Percentiles rank a stretch among this genome's conserved stretches.
phyloP scores from a whole-genome alignment of 2,113 vertebrate genomes.

The Rhinichthys klamathensis region DNA sequence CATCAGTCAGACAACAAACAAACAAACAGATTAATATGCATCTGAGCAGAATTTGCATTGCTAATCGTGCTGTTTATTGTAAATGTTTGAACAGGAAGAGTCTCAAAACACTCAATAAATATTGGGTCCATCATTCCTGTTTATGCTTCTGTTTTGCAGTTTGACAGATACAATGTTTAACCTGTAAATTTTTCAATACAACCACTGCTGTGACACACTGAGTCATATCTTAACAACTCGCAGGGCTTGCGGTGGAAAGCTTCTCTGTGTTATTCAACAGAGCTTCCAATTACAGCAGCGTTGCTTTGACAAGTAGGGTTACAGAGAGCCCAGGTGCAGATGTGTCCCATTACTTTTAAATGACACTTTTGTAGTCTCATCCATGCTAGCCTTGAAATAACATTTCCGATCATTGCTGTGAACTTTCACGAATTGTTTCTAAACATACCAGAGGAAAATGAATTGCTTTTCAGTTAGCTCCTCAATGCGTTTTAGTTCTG shows the following conservation, averaged over 20 bases:
- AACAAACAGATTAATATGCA: conserved; percentile 12
- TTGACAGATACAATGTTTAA: conserved; percentile 19
- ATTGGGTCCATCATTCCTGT: not conserved
- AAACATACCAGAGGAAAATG: not conserved
- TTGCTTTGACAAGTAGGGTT: conserved; percentile 5
- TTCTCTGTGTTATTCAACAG: not conserved
- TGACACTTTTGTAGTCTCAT: conserved; percentile 4
- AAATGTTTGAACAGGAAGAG: conserved; percentile 13
- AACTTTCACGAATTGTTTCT: not conserved
- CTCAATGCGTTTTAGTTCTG: not conserved
- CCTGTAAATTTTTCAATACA: conserved; percentile 7
- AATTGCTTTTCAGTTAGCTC: not conserved
- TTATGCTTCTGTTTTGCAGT: not conserved
- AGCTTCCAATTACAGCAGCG: not conserved
- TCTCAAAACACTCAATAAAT: not conserved
- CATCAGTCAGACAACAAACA: not conserved
- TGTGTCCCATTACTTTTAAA: conserved; percentile 8
- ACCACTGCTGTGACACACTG: not conserved
- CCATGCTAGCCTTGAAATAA: not conserved
- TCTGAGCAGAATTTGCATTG: not conserved
- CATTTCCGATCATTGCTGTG: not conserved
- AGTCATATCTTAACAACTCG: not conserved
- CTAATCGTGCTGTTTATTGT: not conserved
- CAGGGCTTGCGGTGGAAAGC: not conserved
- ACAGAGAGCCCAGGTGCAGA: not conserved